phyloP scores from a whole-genome alignment of 2,113 vertebrate genomes.

The Macroglossus sobrinus region DNA sequence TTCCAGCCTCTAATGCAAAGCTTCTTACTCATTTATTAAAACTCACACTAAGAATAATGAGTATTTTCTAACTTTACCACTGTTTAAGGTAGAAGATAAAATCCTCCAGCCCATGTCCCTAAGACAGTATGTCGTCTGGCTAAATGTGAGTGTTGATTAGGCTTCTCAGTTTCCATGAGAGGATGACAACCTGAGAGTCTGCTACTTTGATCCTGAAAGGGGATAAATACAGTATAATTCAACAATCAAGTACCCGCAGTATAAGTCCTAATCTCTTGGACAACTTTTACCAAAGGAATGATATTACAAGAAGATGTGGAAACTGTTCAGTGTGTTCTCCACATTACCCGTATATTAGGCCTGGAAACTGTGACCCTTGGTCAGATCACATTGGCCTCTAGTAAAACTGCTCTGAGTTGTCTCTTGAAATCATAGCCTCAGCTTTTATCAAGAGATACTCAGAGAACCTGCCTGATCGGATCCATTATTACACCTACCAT shows the following conservation, averaged over 20 bases:
- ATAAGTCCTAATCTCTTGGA: background rate
- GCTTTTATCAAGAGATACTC: background rate
- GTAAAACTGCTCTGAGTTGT: background rate
- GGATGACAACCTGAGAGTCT: background rate
- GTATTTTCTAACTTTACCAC: background rate
- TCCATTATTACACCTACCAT: background rate
- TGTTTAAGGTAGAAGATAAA: background rate
- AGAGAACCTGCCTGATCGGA: background rate
- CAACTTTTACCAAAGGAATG: background rate
- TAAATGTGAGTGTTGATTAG: background rate
- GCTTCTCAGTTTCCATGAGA: background rate
- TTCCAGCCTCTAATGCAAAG: background rate
- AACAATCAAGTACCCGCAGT: background rate
- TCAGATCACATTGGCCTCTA: background rate
- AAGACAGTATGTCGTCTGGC: background rate
- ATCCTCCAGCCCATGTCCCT: background rate
- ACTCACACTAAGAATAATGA: background rate
- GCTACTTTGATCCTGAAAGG: background rate
- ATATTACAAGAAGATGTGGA: background rate
- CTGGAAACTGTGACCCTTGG: background rate
- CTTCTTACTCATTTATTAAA: background rate
- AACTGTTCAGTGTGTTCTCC: background rate
- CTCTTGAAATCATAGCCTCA: background rate
- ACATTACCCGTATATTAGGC: background rate
- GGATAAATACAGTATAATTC: background rate